phyloP scores from a whole-genome alignment of 2,888 invertebrate genomes.

The Craniophora ligustri region DNA sequence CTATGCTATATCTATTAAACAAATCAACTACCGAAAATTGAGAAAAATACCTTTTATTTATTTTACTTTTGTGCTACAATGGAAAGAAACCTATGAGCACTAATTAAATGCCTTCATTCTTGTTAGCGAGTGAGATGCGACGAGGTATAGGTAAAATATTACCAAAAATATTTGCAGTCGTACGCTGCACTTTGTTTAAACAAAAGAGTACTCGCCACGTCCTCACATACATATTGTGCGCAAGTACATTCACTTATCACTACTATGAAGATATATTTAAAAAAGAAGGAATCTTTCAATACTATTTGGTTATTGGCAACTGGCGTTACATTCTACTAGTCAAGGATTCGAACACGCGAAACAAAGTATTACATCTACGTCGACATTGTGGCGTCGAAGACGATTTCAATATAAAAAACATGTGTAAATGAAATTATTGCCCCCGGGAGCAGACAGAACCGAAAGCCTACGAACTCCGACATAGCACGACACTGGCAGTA shows the following conservation, averaged over 20 bases:
- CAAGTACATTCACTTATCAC: slow-evolving; percentile 79
- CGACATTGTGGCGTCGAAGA: slow-evolving; percentile 46
- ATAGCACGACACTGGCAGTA: slow-evolving; percentile 77
- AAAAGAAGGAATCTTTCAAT: slow-evolving; percentile 81
- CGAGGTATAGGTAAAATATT: slow-evolving; percentile 72
- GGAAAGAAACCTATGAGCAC: slow-evolving; percentile 78
- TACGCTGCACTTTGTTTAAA: slow-evolving; percentile 70
- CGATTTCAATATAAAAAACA: slow-evolving; percentile 47
- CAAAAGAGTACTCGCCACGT: slow-evolving; percentile 58
- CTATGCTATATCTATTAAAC: slow-evolving; percentile 74
- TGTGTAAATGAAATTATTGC: slow-evolving; percentile 50
- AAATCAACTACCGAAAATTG: slow-evolving; percentile 72
- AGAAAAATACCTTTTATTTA: slow-evolving; percentile 66
- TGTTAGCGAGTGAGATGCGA: slow-evolving; percentile 69
- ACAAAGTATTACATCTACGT: slow-evolving; percentile 65
- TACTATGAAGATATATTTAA: slow-evolving; percentile 77
- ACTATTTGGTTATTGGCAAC: slow-evolving; percentile 85
- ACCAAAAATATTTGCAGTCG: slow-evolving; percentile 84
- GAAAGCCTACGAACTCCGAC: slow-evolving; percentile 45
- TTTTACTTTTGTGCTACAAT: slow-evolving; percentile 74
- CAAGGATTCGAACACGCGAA: slow-evolving; percentile 68
- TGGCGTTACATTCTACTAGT: slow-evolving; percentile 71
- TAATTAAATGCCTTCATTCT: slow-evolving; percentile 79
- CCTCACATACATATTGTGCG: slow-evolving; percentile 77
- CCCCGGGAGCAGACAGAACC: slow-evolving; percentile 39